Conservation (phyloP, 1,140 invertebrate species). For the Callitettix versicolor region DNA sequence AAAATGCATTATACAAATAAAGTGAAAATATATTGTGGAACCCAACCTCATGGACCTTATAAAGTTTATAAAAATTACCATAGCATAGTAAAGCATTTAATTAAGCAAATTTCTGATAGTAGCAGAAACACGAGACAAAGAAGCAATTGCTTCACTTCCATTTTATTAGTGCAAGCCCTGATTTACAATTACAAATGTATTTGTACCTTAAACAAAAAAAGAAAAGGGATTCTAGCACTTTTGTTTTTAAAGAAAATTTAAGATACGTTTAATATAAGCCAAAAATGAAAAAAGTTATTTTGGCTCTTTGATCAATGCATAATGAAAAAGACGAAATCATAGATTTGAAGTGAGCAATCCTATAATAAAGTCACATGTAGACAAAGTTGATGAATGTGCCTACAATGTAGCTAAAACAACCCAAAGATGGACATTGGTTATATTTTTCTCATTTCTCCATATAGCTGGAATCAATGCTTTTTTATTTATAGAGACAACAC, state of each 20-base stretch:
- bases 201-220: not conserved
- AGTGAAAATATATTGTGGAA: constrained; percentile 27
- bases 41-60: constrained; percentile 28
- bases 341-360: not conserved
- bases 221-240: not conserved
- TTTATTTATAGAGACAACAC: not conserved
- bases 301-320: not conserved
- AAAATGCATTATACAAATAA: constrained; percentile 27
- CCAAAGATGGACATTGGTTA: not conserved
- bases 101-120: not conserved
- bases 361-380: not conserved
- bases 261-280: not conserved
- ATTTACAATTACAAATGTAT: not conserved
- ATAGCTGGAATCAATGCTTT: constrained; percentile 4
- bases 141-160: not conserved
- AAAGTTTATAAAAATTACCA: constrained; percentile 24
- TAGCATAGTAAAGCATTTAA: not conserved
- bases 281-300: not conserved
- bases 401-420: not conserved
- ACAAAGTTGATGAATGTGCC: not conserved
- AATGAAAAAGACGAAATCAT: not conserved
- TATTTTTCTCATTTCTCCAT: no score
- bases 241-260: constrained; percentile 3
- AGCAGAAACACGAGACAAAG: not conserved
- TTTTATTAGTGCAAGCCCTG: not conserved